Base-by-base conservation (phyloP, 2,797 vertebrate species). In the Poeciliopsis presidionis region DNA sequence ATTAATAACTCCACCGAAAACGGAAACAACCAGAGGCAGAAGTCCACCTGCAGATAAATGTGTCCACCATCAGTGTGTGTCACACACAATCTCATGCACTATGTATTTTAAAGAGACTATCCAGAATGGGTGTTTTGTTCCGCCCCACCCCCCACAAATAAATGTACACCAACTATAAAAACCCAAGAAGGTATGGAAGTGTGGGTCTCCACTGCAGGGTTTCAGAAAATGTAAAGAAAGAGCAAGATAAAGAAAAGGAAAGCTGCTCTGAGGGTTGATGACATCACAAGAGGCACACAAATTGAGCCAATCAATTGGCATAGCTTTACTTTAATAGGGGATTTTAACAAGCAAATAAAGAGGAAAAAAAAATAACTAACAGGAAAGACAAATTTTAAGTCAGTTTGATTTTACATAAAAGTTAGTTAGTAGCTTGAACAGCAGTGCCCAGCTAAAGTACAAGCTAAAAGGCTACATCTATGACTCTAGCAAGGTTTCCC, bases 51-150 rank as follows among this genome's bases (percentile, higher is more conserved):
- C 81, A 86, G 80, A 78, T 84, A 85, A 70, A 84, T 72, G 74
- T 65, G 73, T 55, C 80, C 30, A 83, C 84, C 85, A 74, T 91
- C 88, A 87, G 86, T 87, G 86, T 59, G 20, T n/a, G 67, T 78
- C 69, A 39, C 71, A 47, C 75, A 78, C 55, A 77, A 75, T 46
- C 43, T 65, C 77, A 70, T 65, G 79, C 46, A 81, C 36, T 20
- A 76, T n/a, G 9, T 22, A 43, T 70, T 77, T 75, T 39, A 57
- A 78, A 86, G 59, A 47, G 12, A 53, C 30, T 30, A 25, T 61
- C 57, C 43, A 30, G 73, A 13, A 1, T 12, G 5, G 5, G 22
- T 43, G 12, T 69, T 69, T 43, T n/a, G 22, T 69, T 69, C 1
- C 43, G 22, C 49, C 2, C 18, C 30, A 1, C 18, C 47, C 7